Percentiles rank a stretch among this genome's conserved stretches.
phyloP scores from a whole-genome alignment of 2,113 vertebrate genomes.

The Heterotis niloticus region DNA sequence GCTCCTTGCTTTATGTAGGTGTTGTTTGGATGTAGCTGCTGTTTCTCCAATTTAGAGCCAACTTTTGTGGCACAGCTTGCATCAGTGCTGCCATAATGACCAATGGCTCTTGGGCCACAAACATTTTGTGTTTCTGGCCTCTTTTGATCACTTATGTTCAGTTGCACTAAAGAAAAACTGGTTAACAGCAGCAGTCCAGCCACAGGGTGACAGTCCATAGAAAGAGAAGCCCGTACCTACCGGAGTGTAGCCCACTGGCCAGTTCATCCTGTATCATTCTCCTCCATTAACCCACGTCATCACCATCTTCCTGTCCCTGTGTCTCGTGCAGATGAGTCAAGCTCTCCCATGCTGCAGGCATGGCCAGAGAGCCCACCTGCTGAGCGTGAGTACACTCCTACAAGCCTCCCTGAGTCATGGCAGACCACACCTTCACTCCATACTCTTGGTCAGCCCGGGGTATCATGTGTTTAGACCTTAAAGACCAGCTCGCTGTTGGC shows the following conservation, averaged over 20 bases:
- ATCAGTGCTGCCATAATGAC: too few species aligned
- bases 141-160: too few species aligned
- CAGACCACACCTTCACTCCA: background rate
- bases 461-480: background rate
- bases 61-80: too few species aligned
- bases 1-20: too few species aligned
- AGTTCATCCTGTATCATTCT: too few species aligned
- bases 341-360: slow-evolving; percentile 42
- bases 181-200: too few species aligned
- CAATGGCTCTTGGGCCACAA: too few species aligned
- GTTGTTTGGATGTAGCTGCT: too few species aligned
- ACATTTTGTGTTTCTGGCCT: too few species aligned
- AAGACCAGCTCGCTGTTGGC: background rate
- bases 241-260: background rate
- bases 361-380: slow-evolving; percentile 52
- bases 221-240: background rate
- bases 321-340: slow-evolving; percentile 50
- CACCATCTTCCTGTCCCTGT: slow-evolving; percentile 34
- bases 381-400: slow-evolving; percentile 41
- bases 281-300: slow-evolving; percentile 11
- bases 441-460: too few species aligned
- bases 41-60: too few species aligned
- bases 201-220: background rate
- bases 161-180: too few species aligned
- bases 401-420: background rate